phyloP scores from a whole-genome alignment of 2,888 invertebrate species.

The Ernsta delagoae region DNA sequence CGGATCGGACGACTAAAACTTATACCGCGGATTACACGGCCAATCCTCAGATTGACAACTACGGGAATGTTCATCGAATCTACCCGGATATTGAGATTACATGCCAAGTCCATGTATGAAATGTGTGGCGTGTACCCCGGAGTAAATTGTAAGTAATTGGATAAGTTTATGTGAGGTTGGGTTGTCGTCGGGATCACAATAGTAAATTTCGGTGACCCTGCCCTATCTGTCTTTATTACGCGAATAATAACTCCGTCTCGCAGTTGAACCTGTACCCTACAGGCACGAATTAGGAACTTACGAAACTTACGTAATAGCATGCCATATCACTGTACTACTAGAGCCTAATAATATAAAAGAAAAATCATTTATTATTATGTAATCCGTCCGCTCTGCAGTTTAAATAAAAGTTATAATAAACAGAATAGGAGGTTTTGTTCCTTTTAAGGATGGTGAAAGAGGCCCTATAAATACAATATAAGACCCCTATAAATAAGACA shows the following conservation, averaged over 20 bases:
- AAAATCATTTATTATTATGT: too few species aligned
- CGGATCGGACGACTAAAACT: conserved; percentile 60
- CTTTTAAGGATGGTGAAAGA: too few species aligned
- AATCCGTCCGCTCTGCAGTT: too few species aligned
- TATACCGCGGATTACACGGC: conserved; percentile 64
- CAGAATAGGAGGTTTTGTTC: too few species aligned
- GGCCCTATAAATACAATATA: too few species aligned
- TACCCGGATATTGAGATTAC: conserved; percentile 13
- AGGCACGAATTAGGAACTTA: too few species aligned
- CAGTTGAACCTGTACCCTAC: not conserved
- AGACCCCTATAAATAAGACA: too few species aligned
- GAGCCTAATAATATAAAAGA: too few species aligned
- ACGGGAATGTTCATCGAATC: conserved; percentile 29
- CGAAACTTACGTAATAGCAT: too few species aligned
- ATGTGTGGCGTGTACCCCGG: conserved; percentile 9
- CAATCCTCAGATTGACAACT: conserved; percentile 44
- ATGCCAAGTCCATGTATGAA: conserved; percentile 11
- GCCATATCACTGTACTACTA: too few species aligned
- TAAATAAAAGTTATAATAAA: too few species aligned
- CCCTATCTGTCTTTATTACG: not conserved
- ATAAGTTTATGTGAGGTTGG: conserved; percentile 25
- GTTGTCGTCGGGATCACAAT: conserved; percentile 16
- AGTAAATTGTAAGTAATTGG: conserved; percentile 35
- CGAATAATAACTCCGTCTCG: not conserved
- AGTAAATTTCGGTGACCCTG: conserved; percentile 41